Conservation (phyloP, 2,888 invertebrate species). For the Ormia ochracea region DNA sequence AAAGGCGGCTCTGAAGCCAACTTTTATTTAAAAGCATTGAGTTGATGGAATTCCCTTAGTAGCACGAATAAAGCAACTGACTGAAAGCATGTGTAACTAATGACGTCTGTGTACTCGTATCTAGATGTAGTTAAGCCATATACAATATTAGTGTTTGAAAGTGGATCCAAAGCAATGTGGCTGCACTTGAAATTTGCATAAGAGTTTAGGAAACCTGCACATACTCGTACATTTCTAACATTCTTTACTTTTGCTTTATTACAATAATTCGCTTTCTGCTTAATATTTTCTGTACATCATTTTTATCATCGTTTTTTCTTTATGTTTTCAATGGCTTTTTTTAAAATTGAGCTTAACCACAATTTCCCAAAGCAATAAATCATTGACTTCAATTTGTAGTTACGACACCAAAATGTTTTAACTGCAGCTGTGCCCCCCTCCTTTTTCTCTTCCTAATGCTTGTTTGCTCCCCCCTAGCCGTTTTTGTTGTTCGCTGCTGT, state of each 20-base stretch:
- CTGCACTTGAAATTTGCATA: slow-evolving; percentile 5
- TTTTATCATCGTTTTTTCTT: neutral
- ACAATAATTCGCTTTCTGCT: slow-evolving; percentile 10
- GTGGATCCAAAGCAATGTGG: neutral
- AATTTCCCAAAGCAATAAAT: slow-evolving; percentile 67
- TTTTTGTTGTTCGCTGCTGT: slow-evolving; percentile 17
- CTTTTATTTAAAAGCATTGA: slow-evolving; percentile 25
- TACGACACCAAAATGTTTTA: slow-evolving; percentile 60
- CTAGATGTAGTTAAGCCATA: neutral
- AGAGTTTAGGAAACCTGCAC: neutral
- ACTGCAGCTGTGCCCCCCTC: slow-evolving; percentile 47
- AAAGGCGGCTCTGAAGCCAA: neutral
- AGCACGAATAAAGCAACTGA: neutral
- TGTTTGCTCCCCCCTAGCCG: neutral
- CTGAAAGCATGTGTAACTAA: slow-evolving; percentile 16
- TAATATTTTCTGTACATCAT: slow-evolving; percentile 6
- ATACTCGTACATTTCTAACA: neutral
- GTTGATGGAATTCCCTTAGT: neutral
- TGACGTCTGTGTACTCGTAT: slow-evolving; percentile 41
- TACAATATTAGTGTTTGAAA: neutral
- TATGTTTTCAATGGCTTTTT: slow-evolving; percentile 23
- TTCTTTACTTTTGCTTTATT: neutral
- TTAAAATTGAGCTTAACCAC: slow-evolving; percentile 63
- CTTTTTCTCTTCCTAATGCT: neutral
- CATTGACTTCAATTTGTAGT: slow-evolving; percentile 67